Base-by-base conservation (phyloP, 1,140 invertebrate genomes). In the Oncopodura yosiiana region DNA sequence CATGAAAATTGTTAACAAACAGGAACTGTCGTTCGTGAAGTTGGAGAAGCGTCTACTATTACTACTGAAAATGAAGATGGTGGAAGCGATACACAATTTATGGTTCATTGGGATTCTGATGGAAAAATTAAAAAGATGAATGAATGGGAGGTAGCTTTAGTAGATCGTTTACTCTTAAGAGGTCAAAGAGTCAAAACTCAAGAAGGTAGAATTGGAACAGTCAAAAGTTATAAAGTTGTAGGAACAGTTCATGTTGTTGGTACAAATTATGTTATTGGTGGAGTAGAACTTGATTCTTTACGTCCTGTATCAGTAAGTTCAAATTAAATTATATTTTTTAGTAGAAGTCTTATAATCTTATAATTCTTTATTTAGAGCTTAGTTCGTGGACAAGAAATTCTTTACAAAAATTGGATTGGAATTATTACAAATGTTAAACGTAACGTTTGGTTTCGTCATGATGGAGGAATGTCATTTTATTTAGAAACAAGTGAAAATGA, bases 201-300 rank as follows among this genome's bases (percentile, higher is more conserved):
- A 1, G 36, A 55, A n/a, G 52, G 56, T 3, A 5, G 41, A 2
- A 11, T 21, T 18, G 60, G 60, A 9, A 51, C 52, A 1, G 49
- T 62, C 8, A 12, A 36, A 4, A 34, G 87, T 63, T 83, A 89
- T 19, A 78, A 83, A 50, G 80, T 92, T 58, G 80, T 76, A 26
- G 85, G 87, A 41, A 84, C 85, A 63, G 78, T 94, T 14, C 86
- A 89, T 68, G 77, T 90, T 48, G 78, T 90, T 24, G 87, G 87
- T 39, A 87, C 84, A 3, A 86, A 89, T 69, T 82, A 86, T 70
- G 80, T 93, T 29, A 79, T 94, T 41, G 82, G 82, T 37, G 81
- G 86, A 72, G 81, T 94, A 11, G 77, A 79, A 26, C 84, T 84
- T 55, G 81, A 84, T 66, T 77, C 88, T 60, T 73, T 94, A 11